Evolutionary conservation across 2,113 vertebrate species (phyloP).

Genomic region (Phainopepla nitens): DNA sequence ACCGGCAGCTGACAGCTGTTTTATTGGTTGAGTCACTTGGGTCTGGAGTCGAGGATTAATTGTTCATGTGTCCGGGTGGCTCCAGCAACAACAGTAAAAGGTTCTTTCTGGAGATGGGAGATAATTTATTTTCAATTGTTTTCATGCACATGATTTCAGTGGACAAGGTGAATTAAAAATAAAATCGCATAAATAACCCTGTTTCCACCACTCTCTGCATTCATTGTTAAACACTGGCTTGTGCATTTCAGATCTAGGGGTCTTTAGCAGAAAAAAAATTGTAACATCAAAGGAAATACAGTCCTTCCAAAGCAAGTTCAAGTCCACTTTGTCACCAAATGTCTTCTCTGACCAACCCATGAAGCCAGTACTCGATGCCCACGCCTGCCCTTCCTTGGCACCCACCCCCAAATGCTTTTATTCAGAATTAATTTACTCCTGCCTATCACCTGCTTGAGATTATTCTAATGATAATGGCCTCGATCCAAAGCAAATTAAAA

Average conservation of each 20-base stretch:
- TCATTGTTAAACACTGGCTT: not conserved
- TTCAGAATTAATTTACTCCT: slow-evolving; percentile 67
- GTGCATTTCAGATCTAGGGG: not conserved
- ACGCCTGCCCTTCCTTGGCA: not conserved
- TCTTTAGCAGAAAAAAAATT: not conserved
- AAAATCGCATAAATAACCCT: slow-evolving; percentile 6
- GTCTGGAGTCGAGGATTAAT: slow-evolving; percentile 73
- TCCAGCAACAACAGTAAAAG: slow-evolving; percentile 63
- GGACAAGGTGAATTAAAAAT: slow-evolving; percentile 44
- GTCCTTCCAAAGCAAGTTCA: not conserved
- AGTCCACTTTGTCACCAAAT: not conserved
- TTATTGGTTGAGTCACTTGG: slow-evolving; percentile 73
- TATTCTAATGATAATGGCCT: slow-evolving; percentile 64
- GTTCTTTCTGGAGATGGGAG: slow-evolving; percentile 71
- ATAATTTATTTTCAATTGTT: slow-evolving; percentile 70
- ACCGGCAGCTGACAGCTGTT: slow-evolving; percentile 81
- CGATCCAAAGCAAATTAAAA: slow-evolving; percentile 57
- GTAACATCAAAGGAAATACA: not conserved
- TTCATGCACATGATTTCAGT: slow-evolving; percentile 36
- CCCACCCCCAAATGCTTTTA: not conserved
- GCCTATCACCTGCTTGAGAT: slow-evolving; percentile 65
- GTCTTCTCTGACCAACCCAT: rapidly evolving
- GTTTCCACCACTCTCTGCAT: not conserved
- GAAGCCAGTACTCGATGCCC: not conserved
- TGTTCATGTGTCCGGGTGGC: slow-evolving; percentile 67